Percentiles rank a stretch among this genome's conserved stretches.
Conservation (phyloP, 1,140 invertebrate species). For the Sinella curviseta region DNA sequence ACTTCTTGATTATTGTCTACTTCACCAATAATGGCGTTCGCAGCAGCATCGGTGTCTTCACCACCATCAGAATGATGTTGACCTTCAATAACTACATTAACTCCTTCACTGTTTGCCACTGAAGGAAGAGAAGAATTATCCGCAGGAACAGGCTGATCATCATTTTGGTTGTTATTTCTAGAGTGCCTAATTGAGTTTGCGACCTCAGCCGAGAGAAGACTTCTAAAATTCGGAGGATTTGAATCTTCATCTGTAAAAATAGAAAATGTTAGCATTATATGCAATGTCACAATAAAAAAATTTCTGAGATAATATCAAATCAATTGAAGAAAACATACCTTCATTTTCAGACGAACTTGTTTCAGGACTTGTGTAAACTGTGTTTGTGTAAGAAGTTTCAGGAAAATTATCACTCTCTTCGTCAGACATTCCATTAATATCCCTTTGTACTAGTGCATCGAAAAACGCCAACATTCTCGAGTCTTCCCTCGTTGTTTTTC, state of each 20-base stretch:
- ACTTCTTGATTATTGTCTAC: background rate
- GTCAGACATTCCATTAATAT: constrained; percentile 72
- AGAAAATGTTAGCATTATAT: background rate
- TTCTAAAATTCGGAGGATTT: background rate
- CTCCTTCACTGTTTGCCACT: background rate
- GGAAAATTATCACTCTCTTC: constrained; percentile 39
- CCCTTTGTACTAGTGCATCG: constrained; percentile 85
- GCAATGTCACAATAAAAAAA: background rate
- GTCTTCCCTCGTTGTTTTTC: constrained; percentile 84
- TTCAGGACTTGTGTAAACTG: constrained; percentile 15
- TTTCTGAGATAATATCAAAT: background rate
- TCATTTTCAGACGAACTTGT: constrained; percentile 5
- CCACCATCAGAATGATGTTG: background rate
- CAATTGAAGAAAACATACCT: background rate
- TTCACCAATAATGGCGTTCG: background rate
- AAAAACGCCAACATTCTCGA: constrained; percentile 95
- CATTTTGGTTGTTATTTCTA: background rate
- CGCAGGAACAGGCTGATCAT: no score
- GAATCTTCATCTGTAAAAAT: constrained; percentile 5
- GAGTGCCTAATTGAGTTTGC: background rate
- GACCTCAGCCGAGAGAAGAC: background rate
- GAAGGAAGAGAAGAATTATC: no score
- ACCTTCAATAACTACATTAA: background rate
- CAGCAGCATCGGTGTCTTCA: background rate
- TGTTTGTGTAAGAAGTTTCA: constrained; percentile 30